These are phyloP conservation scores for Unio pictorum DNA, from an alignment of 2,888 invertebrate species.

Conservation along the genomic window DNA sequence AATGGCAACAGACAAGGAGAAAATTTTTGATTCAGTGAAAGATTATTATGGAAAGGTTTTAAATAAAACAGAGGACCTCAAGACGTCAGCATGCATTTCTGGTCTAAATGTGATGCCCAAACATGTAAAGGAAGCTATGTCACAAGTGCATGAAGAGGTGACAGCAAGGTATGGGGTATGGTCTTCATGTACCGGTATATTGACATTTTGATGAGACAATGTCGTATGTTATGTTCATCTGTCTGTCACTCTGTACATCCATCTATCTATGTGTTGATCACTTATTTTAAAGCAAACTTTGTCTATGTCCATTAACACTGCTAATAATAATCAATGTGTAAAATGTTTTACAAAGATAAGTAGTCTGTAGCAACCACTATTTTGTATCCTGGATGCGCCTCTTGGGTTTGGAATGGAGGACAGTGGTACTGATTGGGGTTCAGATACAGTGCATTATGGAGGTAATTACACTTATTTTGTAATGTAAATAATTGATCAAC, in stretches of 20 bases:
- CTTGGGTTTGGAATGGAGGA: too few relatives aligned
- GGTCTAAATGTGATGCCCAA: slow-evolving; percentile 24
- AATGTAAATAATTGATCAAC: too few relatives aligned
- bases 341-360: too few relatives aligned
- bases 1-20: background rate
- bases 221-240: background rate
- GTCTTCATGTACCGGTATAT: background rate
- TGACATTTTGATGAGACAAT: background rate
- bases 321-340: too few relatives aligned
- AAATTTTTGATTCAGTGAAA: slow-evolving; percentile 29
- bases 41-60: slow-evolving; percentile 58
- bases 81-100: slow-evolving; percentile 48
- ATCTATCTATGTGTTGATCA: background rate
- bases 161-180: slow-evolving; percentile 30
- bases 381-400: too few relatives aligned
- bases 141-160: slow-evolving; percentile 54
- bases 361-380: too few relatives aligned
- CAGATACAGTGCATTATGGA: too few relatives aligned
- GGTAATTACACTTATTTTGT: too few relatives aligned
- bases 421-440: too few relatives aligned
- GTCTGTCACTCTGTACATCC: background rate
- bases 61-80: slow-evolving; percentile 38
- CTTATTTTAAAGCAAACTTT: background rate
- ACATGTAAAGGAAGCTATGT: slow-evolving; percentile 38
- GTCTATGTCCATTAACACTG: too few relatives aligned